These are phyloP conservation scores for Cichlasoma orientale DNA, from an alignment of 2,797 vertebrate species.

Conservation along the genomic window DNA sequence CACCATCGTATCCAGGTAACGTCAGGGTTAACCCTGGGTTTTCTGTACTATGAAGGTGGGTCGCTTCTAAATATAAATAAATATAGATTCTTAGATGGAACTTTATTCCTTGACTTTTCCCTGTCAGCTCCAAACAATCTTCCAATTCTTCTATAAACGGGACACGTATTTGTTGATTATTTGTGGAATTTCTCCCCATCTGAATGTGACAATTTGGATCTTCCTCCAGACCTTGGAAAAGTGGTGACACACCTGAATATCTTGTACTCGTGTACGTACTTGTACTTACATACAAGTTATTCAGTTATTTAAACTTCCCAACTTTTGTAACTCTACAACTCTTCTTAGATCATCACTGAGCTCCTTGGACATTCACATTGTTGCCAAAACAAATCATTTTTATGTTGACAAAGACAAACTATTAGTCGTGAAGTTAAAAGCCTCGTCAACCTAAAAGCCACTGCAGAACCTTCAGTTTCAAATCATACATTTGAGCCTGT, in stretches of 20 bases:
- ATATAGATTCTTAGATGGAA: too few relatives aligned
- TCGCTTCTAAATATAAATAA: too few relatives aligned
- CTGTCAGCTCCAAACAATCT: too few relatives aligned
- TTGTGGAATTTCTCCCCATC: neutral
- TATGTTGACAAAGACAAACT: neutral
- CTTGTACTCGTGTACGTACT: neutral
- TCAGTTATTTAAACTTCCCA: neutral
- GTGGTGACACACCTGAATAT: neutral
- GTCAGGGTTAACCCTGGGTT: too few relatives aligned
- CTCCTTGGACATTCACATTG: neutral
- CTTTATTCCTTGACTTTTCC: too few relatives aligned
- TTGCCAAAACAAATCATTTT: neutral
- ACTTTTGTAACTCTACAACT: neutral
- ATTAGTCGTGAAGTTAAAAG: neutral
- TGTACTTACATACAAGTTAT: too few relatives aligned
- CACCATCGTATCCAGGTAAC: too few relatives aligned
- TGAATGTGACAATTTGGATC: neutral
- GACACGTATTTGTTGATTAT: too few relatives aligned
- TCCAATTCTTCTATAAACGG: too few relatives aligned
- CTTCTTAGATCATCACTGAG: neutral
- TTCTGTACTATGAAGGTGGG: too few relatives aligned
- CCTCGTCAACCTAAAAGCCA: neutral
- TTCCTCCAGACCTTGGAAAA: neutral
- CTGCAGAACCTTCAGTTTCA: neutral
- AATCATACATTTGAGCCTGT: too few relatives aligned